Evolutionary conservation across 2,113 vertebrate species (phyloP).

Genomic region (Nothocercus nigrocapillus): DNA sequence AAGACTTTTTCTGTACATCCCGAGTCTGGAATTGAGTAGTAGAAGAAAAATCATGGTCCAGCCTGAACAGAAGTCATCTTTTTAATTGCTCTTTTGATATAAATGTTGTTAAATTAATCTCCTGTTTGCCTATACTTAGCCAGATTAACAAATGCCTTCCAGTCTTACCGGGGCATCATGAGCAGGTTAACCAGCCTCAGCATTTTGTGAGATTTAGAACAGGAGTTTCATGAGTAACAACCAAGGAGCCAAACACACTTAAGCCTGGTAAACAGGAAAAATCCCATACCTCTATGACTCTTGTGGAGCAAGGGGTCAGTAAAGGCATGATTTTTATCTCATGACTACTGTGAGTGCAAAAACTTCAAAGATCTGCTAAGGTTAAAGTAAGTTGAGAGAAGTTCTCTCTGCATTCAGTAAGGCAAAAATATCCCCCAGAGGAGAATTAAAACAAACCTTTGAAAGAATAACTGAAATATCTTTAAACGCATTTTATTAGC

Average conservation of each 20-base stretch:
- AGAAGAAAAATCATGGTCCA: neutral
- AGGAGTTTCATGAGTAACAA: neutral
- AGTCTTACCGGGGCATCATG: neutral
- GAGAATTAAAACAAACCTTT: neutral
- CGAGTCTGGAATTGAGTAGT: neutral
- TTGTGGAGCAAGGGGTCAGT: neutral
- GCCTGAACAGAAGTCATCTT: neutral
- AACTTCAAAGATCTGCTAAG: neutral
- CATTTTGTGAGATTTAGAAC: neutral
- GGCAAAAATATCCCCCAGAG: neutral
- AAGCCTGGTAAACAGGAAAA: neutral
- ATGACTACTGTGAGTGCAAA: neutral
- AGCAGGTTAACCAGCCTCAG: neutral
- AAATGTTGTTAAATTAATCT: neutral
- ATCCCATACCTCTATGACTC: neutral
- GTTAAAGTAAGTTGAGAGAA: neutral
- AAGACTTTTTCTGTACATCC: neutral
- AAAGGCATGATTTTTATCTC: neutral
- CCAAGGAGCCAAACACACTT: neutral
- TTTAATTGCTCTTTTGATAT: neutral
- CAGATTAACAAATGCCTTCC: neutral
- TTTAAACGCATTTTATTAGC: neutral
- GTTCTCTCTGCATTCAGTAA: neutral
- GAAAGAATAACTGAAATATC: neutral
- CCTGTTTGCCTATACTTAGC: too few species aligned